phyloP scores from a whole-genome alignment of 2,888 invertebrate species.

The Pardosa pseudoannulata region DNA sequence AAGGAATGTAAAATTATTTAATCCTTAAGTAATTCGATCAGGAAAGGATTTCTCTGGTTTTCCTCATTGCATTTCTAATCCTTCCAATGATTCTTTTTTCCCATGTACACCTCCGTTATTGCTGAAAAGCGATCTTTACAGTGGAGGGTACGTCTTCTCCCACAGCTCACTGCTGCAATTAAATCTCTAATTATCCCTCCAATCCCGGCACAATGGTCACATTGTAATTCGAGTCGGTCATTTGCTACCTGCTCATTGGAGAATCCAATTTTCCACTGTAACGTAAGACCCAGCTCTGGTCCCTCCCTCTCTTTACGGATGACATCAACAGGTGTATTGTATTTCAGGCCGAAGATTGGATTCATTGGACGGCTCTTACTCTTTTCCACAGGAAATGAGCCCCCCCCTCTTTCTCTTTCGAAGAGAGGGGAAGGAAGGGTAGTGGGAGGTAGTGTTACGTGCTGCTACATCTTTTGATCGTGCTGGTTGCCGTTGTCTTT shows the following conservation, averaged over 20 bases:
- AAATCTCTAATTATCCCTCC: constrained; percentile 48
- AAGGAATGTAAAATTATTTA: too few species aligned
- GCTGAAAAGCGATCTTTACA: background rate
- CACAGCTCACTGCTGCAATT: constrained; percentile 18
- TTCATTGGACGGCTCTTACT: constrained; percentile 59
- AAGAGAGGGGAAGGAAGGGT: constrained; percentile 16
- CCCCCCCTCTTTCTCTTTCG: too few species aligned
- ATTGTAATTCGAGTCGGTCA: constrained; percentile 41
- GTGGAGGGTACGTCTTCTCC: background rate
- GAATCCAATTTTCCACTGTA: constrained; percentile 51
- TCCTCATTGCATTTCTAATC: too few species aligned
- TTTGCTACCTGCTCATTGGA: constrained; percentile 46
- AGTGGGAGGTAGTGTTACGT: constrained; percentile 53
- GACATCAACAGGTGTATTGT: constrained; percentile 63
- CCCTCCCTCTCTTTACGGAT: constrained; percentile 55
- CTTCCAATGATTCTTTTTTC: background rate
- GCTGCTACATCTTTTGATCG: constrained; percentile 35
- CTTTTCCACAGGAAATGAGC: constrained; percentile 32
- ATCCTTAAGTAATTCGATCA: too few species aligned
- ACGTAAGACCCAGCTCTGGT: constrained; percentile 43
- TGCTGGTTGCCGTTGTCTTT: constrained; percentile 36
- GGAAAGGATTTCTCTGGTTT: too few species aligned
- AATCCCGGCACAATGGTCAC: constrained; percentile 21
- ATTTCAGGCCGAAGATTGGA: constrained; percentile 50
- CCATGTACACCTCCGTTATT: background rate